These are phyloP conservation scores for Tanytarsus gracilentus DNA, from an alignment of 2,888 invertebrate species.

Conservation along the genomic window DNA sequence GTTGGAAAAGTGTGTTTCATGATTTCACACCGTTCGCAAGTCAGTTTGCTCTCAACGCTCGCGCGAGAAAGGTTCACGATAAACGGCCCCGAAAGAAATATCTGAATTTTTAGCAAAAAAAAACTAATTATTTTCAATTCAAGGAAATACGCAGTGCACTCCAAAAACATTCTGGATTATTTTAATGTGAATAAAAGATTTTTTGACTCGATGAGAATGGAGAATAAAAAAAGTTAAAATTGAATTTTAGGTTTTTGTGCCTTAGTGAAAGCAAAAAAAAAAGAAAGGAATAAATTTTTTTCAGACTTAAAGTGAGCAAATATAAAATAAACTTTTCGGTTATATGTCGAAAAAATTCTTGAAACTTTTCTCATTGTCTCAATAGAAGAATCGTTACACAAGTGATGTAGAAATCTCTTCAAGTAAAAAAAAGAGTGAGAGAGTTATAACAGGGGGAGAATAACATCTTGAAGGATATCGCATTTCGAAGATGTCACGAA, in stretches of 20 bases:
- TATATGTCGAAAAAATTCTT: too few relatives aligned
- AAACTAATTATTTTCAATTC: not conserved
- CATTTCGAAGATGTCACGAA: constrained; percentile 23
- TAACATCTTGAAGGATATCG: constrained; percentile 14
- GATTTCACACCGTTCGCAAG: not conserved
- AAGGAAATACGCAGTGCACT: too few relatives aligned
- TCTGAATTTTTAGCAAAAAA: not conserved
- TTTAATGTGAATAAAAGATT: too few relatives aligned
- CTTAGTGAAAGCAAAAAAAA: constrained; percentile 20
- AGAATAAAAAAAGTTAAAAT: not conserved
- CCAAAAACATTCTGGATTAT: too few relatives aligned
- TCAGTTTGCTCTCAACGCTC: constrained; percentile 26
- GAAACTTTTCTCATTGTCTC: too few relatives aligned
- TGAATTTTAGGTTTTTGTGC: constrained; percentile 21
- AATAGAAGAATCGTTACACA: too few relatives aligned
- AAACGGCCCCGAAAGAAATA: constrained; percentile 7
- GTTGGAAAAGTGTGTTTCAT: not conserved
- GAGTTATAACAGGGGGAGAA: not conserved
- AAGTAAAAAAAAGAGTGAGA: too few relatives aligned
- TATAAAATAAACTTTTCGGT: too few relatives aligned
- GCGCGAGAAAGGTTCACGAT: constrained; percentile 21
- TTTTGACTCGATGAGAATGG: not conserved
- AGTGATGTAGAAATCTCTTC: too few relatives aligned
- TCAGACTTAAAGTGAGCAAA: not conserved
- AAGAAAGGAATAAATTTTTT: not conserved